These are phyloP conservation scores for Enteromius thamalakanensis DNA, from an alignment of 2,797 vertebrate genomes.

Conservation along the genomic window DNA sequence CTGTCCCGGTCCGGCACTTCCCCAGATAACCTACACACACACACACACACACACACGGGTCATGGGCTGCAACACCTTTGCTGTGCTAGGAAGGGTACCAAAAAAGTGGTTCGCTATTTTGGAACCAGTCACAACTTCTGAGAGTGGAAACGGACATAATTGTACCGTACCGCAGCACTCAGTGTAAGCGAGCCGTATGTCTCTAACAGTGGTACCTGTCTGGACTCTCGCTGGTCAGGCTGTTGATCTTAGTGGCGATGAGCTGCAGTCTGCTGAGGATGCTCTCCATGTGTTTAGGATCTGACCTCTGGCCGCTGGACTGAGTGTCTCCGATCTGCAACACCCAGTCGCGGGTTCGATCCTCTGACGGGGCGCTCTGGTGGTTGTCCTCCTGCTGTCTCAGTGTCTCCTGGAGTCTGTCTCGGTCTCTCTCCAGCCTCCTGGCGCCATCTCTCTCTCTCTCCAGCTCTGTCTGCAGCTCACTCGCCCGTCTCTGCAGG, in stretches of 20 bases:
- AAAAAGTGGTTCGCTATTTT: too few species aligned
- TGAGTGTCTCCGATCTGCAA: conserved; percentile 72
- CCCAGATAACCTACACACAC: conserved; percentile 67
- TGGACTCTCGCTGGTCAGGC: conserved; percentile 77
- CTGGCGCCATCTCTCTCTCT: conserved; percentile 77
- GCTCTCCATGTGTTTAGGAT: conserved; percentile 75
- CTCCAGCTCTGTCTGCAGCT: conserved; percentile 80
- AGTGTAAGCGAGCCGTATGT: too few species aligned
- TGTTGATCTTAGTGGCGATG: conserved; percentile 79
- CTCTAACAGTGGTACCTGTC: conserved; percentile 73
- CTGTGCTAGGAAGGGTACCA: too few species aligned
- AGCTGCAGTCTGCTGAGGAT: conserved; percentile 81
- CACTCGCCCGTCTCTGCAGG: conserved; percentile 77
- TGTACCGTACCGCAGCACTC: too few species aligned
- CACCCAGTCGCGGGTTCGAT: conserved; percentile 86
- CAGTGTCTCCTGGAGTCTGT: conserved; percentile 79
- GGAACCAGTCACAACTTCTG: too few species aligned
- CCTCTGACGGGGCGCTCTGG: conserved; percentile 66
- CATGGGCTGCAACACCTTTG: neutral
- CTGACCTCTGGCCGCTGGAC: conserved; percentile 52
- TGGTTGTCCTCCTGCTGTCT: conserved; percentile 66
- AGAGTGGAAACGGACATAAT: too few species aligned
- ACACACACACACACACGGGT: conserved; percentile 21
- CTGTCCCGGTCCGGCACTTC: conserved; percentile 82
- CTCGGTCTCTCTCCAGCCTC: conserved; percentile 77